A percentile compares a stretch with the other conserved stretches of the same genome.
Evolutionary conservation across 53 echinoderm and acorn worm species (phyloP).

Genomic region (Actinopyga echinites): DNA sequence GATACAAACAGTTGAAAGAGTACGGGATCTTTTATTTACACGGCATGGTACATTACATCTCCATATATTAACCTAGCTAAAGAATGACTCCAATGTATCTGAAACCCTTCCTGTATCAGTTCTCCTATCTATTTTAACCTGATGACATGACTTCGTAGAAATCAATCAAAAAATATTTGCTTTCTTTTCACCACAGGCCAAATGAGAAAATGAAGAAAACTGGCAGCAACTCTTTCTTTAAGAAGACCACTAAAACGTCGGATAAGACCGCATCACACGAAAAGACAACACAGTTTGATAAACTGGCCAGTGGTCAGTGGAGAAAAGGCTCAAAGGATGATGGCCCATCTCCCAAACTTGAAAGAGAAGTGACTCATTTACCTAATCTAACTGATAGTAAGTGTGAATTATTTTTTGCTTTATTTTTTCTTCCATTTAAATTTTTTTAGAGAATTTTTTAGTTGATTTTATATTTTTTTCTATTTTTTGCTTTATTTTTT

Average conservation of each 20-base stretch:
- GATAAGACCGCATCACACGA: slow-evolving; percentile 84
- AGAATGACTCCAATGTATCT: too few relatives aligned
- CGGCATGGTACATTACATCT: too few relatives aligned
- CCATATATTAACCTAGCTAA: too few relatives aligned
- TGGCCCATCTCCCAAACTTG: slow-evolving; percentile 62
- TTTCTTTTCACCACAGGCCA: slow-evolving; percentile 53
- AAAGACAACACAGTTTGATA: slow-evolving; percentile 81
- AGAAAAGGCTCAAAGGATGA: slow-evolving; percentile 68
- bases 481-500: too few relatives aligned
- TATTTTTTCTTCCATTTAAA: too few relatives aligned
- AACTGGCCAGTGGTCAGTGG: slow-evolving; percentile 65
- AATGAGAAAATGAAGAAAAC: slow-evolving; percentile 91
- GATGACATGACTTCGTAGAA: too few relatives aligned
- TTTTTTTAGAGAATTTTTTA: too few relatives aligned
- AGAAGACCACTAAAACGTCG: slow-evolving; percentile 73
- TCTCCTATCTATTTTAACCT: too few relatives aligned
- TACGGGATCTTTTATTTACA: too few relatives aligned
- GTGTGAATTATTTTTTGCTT: not conserved
- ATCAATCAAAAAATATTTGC: not conserved
- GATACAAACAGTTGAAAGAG: too few relatives aligned
- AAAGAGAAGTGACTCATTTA: slow-evolving; percentile 83
- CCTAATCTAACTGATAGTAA: slow-evolving; percentile 83
- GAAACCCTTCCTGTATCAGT: too few relatives aligned
- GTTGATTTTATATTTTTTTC: too few relatives aligned
- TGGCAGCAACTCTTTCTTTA: slow-evolving; percentile 80